These are phyloP conservation scores for Sciaenops ocellatus DNA, from an alignment of 2,797 vertebrate species.

Conservation along the genomic window DNA sequence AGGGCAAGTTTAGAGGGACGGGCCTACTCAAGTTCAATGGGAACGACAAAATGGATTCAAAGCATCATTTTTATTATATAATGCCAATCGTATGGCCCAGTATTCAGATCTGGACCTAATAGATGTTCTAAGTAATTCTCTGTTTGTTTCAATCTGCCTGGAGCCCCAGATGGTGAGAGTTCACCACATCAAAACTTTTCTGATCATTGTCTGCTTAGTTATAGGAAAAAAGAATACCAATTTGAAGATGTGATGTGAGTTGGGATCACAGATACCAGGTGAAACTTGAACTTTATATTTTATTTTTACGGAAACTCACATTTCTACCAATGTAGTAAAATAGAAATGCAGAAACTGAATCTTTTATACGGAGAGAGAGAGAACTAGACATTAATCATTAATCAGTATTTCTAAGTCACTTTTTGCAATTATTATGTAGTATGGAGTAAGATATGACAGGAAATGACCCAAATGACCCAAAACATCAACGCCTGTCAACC, in stretches of 20 bases:
- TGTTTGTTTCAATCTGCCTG: constrained; percentile 41
- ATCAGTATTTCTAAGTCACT: background rate
- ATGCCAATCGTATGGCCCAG: constrained; percentile 23
- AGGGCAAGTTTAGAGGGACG: background rate
- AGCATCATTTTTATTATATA: constrained; percentile 40
- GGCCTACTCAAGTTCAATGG: constrained; percentile 23
- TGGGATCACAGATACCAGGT: constrained; percentile 3
- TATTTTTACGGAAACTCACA: background rate
- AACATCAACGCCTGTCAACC: background rate
- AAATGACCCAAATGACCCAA: background rate
- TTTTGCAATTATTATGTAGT: background rate
- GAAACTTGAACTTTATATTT: background rate
- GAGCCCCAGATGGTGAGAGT: constrained; percentile 43
- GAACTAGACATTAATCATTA: background rate
- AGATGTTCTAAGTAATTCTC: constrained; percentile 40
- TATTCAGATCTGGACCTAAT: constrained; percentile 49
- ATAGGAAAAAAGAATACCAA: constrained; percentile 20
- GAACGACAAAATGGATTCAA: constrained; percentile 25
- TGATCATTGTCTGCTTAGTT: constrained; percentile 29
- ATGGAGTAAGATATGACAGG: constrained; percentile 1
- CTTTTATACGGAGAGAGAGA: background rate
- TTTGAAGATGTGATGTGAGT: constrained; percentile 15
- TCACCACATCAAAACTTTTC: constrained; percentile 45
- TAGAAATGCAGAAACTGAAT: background rate
- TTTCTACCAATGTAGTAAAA: constrained; percentile 1